Conservation (phyloP, 2,888 invertebrate species). For the Agrilus cyanescens region DNA sequence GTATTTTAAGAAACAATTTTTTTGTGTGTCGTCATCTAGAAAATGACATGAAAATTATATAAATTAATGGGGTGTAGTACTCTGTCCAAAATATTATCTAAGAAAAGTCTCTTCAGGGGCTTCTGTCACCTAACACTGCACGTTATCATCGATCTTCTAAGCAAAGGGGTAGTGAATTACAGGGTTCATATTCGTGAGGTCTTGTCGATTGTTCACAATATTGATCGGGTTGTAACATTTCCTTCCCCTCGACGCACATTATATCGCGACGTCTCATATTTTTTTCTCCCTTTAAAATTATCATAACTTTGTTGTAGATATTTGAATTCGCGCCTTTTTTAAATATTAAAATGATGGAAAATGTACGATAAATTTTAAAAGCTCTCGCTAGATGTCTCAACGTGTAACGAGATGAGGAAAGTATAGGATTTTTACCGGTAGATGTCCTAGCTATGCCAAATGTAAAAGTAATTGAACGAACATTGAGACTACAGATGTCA, state of each 20-base stretch:
- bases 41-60: too few relatives aligned
- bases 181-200: constrained; percentile 57
- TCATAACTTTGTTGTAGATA: too few relatives aligned
- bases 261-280: constrained; percentile 54
- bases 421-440: too few relatives aligned
- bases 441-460: too few relatives aligned
- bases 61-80: too few relatives aligned
- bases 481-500: too few relatives aligned
- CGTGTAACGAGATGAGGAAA: too few relatives aligned
- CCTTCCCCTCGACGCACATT: constrained; percentile 64
- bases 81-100: too few relatives aligned
- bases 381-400: too few relatives aligned
- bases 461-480: too few relatives aligned
- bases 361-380: too few relatives aligned
- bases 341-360: too few relatives aligned
- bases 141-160: constrained; percentile 18
- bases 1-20: not conserved
- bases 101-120: not conserved
- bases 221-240: constrained; percentile 63
- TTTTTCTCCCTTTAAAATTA: constrained; percentile 35
- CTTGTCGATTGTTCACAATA: constrained; percentile 54
- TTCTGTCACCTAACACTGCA: not conserved
- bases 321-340: not conserved
- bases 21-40: not conserved
- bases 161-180: constrained; percentile 42